Evolutionary conservation across 2,797 vertebrate genomes (phyloP).

Genomic region (Falco novaeseelandiae): DNA sequence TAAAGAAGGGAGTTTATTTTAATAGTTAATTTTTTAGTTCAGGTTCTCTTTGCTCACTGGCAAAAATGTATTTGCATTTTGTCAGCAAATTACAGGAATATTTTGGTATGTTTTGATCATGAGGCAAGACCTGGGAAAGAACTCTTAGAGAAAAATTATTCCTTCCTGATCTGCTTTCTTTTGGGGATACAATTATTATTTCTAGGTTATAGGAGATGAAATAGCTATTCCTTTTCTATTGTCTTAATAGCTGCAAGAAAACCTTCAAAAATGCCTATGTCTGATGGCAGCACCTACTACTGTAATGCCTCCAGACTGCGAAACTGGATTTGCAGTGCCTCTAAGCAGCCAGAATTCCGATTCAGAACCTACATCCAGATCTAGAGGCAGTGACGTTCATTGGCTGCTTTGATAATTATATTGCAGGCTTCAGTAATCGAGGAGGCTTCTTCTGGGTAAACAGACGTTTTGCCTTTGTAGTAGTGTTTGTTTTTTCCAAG

Average conservation of each 20-base stretch:
- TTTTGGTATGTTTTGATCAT: neutral
- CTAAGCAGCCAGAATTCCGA: neutral
- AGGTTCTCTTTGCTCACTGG: neutral
- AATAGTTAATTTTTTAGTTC: neutral
- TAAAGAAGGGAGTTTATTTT: neutral
- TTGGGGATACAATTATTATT: neutral
- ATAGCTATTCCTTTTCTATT: neutral
- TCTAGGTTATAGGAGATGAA: neutral
- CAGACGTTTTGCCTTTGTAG: neutral
- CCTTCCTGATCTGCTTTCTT: neutral
- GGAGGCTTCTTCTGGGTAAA: neutral
- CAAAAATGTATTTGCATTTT: neutral
- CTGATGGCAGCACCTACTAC: neutral
- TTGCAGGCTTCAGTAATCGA: rapidly evolving
- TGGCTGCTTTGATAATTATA: neutral
- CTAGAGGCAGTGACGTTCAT: neutral
- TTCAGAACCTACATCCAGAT: neutral
- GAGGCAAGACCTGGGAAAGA: neutral
- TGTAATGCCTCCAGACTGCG: neutral
- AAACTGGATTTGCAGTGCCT: neutral
- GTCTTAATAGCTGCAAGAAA: neutral
- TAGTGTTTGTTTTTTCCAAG: neutral
- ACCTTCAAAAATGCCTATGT: neutral
- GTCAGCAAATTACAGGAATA: neutral
- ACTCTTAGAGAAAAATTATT: neutral